Evolutionary conservation across 2,797 vertebrate species (phyloP), one percentile per base, ranked within the genome.

Genomic region (Malacoctenus gilli): DNA sequence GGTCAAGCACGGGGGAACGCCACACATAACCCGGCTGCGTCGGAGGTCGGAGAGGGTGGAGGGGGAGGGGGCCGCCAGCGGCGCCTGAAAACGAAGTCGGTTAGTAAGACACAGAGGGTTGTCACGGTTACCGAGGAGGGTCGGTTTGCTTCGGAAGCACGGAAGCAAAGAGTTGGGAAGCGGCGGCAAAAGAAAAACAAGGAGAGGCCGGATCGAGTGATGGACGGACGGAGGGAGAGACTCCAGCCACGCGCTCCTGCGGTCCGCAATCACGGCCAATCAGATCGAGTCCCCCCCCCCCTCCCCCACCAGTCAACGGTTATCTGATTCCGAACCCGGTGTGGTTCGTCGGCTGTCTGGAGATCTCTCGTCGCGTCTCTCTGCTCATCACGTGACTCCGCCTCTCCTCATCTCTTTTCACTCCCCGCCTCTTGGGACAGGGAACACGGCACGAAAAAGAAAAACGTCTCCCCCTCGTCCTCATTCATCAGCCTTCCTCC

Each of bases 401-500:
- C 58, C 68, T 63, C 51, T 53, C 56, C 47, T 69, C 49, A 41
- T 68, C 66, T 51, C 42, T 36, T n/a, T 54, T 66, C 51, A 46
- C 68, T 63, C 36, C 28, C n/a, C 28, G 67, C 21, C 48, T 69
- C 57, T 66, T 53, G 36, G 43, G 39, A 50, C 9, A 56, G 40
- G 62, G 39, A 55, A 55, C 35, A 15, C 16, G 57, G n/a, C n/a
- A 39, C 8, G 37, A 12, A 20, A 38, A 30, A 65, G 44, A 44
- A 54, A 75, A 22, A n/a, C n/a, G n/a, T 63, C 63, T 52, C 21
- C 59, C 39, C n/a, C n/a, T n/a, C n/a, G 46, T 46, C 23, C 61
- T 66, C 67, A 79, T 85, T 79, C 74, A 77, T 84, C 77, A 79
- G 69, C 59, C 64, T 30, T 55, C 54, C 28, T 53, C 59, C 63